Evolutionary conservation across 2,113 vertebrate genomes (phyloP), one percentile per base, ranked within the genome.

Genomic region (Aplodontia rufa): DNA sequence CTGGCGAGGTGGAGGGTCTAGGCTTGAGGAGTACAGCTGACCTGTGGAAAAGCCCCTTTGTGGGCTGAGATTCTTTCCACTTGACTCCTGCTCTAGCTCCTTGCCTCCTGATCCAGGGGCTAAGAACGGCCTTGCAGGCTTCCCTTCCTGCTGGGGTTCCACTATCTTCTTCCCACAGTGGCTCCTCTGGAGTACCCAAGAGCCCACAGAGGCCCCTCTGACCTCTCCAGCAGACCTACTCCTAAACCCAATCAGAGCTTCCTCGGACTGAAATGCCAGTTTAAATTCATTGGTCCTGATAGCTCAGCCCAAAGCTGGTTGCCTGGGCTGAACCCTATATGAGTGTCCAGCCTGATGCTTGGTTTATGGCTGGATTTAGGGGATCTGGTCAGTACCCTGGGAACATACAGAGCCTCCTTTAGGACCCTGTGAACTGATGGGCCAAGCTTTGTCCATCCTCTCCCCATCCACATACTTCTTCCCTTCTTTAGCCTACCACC

Each of bases 121-220:
- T 78, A 80, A 79, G 51, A 82, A 92, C 6, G 78, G 84, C 87
- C 30, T 55, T 37, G 47, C 49, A 69, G 69, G 72, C 79, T 71
- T 68, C 45, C 12, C 35, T 85, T 35, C 55, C 90, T 84, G 24
- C 42, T 79, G 45, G 83, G 75, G 49, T 42, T 79, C 69, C 90
- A 87, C 7, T 3, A 51, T 42, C 75, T 42, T 42, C 40, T 90
- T 92, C 58, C 58, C 71, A n/a, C 72, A 69, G 53, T 6, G 72
- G 71, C 64, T 88, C 68, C 87, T 97, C 96, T 95, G 95, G 96
- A 97, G 94, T 91, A 97, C 95, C 91, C 92, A 87, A 87, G 96
- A 87, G 97, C 95, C 88, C 93, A 78, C 97, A 97, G 97, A 96
- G 90, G 86, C 74, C 79, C 93, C 86, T 94, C n/a, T 83, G 72